Percentiles rank a stretch among this genome's conserved stretches.
Evolutionary conservation across 2,888 invertebrate genomes (phyloP).

Genomic region (Drosophila merina): DNA sequence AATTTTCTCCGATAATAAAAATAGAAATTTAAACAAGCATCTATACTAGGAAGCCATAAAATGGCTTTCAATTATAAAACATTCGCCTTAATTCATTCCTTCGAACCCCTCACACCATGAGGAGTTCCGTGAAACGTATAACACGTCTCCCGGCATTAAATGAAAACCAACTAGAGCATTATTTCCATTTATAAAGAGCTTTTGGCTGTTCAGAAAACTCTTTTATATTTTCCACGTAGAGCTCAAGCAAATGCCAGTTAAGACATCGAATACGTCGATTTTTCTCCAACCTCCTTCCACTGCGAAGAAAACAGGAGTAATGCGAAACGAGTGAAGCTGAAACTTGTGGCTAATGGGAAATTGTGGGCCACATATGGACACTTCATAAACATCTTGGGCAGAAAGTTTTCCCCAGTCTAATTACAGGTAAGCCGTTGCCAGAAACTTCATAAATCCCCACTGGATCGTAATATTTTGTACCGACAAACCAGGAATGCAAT

Average conservation of each 20-base stretch:
- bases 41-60: constrained; percentile 5
- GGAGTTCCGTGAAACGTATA: not conserved
- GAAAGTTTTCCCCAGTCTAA: constrained; percentile 30
- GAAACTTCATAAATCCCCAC: constrained; percentile 12
- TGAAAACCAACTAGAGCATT: constrained; percentile 6
- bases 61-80: constrained; percentile 17
- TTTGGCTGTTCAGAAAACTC: not conserved
- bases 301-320: constrained; percentile 9
- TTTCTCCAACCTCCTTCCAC: not conserved
- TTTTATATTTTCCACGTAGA: constrained; percentile 7
- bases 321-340: not conserved
- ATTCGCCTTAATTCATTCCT: constrained; percentile 21
- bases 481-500: constrained; percentile 1
- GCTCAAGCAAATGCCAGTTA: constrained; percentile 12
- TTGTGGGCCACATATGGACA: constrained; percentile 27
- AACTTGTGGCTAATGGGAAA: constrained; percentile 4
- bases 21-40: constrained; percentile 4
- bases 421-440: constrained; percentile 28
- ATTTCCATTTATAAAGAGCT: constrained; percentile 19
- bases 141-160: constrained; percentile 9
- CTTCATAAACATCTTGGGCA: constrained; percentile 45
- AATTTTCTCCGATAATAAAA: not conserved
- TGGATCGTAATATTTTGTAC: constrained; percentile 14
- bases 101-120: not conserved
- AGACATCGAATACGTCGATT: constrained; percentile 9